Evolutionary conservation across 1,140 invertebrate genomes (phyloP).

Genomic region (Drosophila trapezifrons): DNA sequence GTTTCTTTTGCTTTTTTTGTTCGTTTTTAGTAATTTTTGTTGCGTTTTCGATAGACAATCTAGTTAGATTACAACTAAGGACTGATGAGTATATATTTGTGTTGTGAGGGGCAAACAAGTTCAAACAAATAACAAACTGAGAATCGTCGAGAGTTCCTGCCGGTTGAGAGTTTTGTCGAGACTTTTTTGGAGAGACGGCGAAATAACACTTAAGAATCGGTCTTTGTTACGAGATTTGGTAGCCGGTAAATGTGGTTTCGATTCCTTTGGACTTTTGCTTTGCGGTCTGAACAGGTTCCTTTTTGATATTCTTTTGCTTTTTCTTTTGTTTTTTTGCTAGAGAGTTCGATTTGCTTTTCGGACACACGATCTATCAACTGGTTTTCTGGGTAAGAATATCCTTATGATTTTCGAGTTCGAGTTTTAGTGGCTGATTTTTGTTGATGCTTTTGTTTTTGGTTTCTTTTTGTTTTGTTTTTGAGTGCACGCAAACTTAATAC

Average conservation of each 20-base stretch:
- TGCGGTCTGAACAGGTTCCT: constrained; percentile 40
- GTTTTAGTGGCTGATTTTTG: constrained; percentile 64
- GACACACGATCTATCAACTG: constrained; percentile 43
- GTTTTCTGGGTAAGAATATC: constrained; percentile 48
- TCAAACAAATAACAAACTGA: constrained; percentile 62
- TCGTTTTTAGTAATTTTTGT: constrained; percentile 10
- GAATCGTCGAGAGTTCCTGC: constrained; percentile 65
- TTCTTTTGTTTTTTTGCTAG: constrained; percentile 27
- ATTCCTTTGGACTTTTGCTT: constrained; percentile 38
- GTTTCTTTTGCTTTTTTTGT: constrained; percentile 21
- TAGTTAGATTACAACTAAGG: constrained; percentile 40
- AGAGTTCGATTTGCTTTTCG: constrained; percentile 56
- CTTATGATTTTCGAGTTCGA: constrained; percentile 52
- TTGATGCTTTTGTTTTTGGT: constrained; percentile 58
- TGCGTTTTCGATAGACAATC: constrained; percentile 18
- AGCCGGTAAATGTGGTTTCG: constrained; percentile 55
- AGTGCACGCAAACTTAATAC: constrained; percentile 82
- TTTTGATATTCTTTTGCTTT: constrained; percentile 11
- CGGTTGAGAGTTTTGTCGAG: constrained; percentile 61
- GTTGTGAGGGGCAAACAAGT: constrained; percentile 63
- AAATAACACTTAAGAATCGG: constrained; percentile 69
- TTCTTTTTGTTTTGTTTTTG: constrained; percentile 64
- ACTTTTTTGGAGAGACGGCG: constrained; percentile 55
- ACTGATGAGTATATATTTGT: constrained; percentile 39
- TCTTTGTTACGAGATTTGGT: constrained; percentile 28